A percentile compares a stretch with the other conserved stretches of the same genome.
These are phyloP conservation scores for Drosophila dunni DNA, from an alignment of 1,140 invertebrate species.

Conservation along the genomic window DNA sequence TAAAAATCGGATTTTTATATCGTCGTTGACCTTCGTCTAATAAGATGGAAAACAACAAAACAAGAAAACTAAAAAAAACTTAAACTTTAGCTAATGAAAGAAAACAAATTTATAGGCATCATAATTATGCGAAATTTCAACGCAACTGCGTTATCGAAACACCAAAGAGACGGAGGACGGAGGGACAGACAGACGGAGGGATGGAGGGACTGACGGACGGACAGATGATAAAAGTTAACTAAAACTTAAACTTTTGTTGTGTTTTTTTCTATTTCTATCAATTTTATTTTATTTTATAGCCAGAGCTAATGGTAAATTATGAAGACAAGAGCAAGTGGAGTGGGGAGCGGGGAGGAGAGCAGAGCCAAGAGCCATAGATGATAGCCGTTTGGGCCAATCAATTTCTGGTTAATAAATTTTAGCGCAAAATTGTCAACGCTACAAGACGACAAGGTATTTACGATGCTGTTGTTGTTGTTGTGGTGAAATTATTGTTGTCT, in stretches of 20 bases:
- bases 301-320: conserved; percentile 78
- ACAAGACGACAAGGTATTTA: conserved; percentile 75
- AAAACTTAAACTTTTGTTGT: conserved; percentile 20
- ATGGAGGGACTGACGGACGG: conserved; percentile 13
- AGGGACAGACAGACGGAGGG: conserved; percentile 15
- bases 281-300: conserved; percentile 42
- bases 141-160: conserved; percentile 70
- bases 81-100: conserved; percentile 77
- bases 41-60: conserved; percentile 63
- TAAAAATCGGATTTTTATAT: conserved; percentile 78
- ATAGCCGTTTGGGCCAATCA: conserved; percentile 78
- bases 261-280: conserved; percentile 39
- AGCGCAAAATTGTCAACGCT: conserved; percentile 68
- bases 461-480: conserved; percentile 58
- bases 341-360: not conserved
- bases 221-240: conserved; percentile 56
- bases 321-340: conserved; percentile 52
- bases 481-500: conserved; percentile 81
- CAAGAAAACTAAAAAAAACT: conserved; percentile 50
- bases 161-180: conserved; percentile 1
- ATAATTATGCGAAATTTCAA: conserved; percentile 82
- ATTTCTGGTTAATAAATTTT: conserved; percentile 82
- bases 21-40: conserved; percentile 81
- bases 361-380: conserved; percentile 58
- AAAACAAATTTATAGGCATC: conserved; percentile 83